Conservation (phyloP, 2,888 invertebrate species). For the Deladenus siricidicola region DNA sequence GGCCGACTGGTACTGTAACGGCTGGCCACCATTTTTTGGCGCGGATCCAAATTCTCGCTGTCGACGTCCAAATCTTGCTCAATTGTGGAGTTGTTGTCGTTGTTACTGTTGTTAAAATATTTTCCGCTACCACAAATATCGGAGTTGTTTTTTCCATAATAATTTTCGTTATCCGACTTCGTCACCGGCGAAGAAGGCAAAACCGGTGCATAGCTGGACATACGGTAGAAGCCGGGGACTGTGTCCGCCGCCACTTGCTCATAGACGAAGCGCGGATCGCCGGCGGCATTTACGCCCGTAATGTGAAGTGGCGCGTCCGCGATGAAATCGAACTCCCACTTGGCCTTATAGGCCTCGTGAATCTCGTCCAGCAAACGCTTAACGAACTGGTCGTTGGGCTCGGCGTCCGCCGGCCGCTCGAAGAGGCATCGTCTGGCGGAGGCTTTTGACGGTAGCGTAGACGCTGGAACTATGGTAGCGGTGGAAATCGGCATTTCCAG, state of each 20-base stretch:
- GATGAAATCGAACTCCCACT: conserved; percentile 5
- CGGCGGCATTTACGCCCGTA: background rate
- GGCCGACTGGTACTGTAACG: no score
- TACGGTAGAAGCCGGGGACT: conserved; percentile 4
- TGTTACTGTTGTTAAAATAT: no score
- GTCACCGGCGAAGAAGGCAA: background rate
- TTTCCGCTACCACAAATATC: no score
- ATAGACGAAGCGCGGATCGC: conserved; percentile 1
- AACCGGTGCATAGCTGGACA: background rate
- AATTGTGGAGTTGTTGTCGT: no score
- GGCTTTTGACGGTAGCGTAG: background rate
- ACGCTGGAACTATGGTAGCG: no score
- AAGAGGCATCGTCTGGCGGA: conserved; percentile 2
- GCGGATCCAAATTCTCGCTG: no score
- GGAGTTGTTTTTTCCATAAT: no score
- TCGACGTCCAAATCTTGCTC: no score
- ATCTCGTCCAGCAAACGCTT: background rate
- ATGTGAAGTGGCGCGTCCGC: background rate
- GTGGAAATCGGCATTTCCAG: no score
- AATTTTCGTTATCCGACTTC: no score
- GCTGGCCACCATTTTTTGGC: no score
- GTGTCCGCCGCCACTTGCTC: background rate
- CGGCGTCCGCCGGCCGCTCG: background rate
- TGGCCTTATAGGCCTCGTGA: conserved; percentile 2
- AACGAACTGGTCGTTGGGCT: conserved; percentile 5